Evolutionary conservation across 1,140 invertebrate species (phyloP).

Genomic region (Heliconius eleuchia): DNA sequence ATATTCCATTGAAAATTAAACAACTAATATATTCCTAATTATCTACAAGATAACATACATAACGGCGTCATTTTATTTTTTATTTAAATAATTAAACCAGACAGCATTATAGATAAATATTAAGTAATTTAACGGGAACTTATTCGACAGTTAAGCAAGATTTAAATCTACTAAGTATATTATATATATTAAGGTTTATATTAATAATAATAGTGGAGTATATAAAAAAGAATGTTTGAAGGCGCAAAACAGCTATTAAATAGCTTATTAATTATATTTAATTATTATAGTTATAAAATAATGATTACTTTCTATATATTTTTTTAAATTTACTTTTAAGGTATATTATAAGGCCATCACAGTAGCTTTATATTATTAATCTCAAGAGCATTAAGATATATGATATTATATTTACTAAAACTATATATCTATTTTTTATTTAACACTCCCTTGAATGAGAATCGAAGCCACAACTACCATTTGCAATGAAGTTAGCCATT

Average conservation of each 20-base stretch:
- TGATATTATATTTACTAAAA: too few relatives aligned
- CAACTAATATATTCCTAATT: not conserved
- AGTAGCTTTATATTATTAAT: not conserved
- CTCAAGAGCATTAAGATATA: not conserved
- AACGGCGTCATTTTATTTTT: not conserved
- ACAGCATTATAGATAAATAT: not conserved
- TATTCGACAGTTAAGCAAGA: not conserved
- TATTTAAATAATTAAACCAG: not conserved
- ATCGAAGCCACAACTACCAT: not conserved
- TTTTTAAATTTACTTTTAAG: not conserved
- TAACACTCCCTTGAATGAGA: not conserved
- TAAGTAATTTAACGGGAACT: not conserved
- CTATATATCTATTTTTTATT: not conserved
- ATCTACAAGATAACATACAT: not conserved
- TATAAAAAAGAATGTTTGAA: not conserved
- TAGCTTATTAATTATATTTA: not conserved
- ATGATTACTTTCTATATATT: not conserved
- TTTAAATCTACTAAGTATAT: not conserved
- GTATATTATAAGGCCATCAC: not conserved
- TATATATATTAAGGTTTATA: not conserved
- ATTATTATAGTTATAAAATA: not conserved
- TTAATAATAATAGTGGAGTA: conserved; percentile 2
- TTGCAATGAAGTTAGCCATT: not conserved
- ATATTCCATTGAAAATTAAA: not conserved
- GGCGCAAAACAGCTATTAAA: not conserved